Evolutionary conservation across 2,113 vertebrate genomes (phyloP).

Genomic region (Lethenteron reissneri): DNA sequence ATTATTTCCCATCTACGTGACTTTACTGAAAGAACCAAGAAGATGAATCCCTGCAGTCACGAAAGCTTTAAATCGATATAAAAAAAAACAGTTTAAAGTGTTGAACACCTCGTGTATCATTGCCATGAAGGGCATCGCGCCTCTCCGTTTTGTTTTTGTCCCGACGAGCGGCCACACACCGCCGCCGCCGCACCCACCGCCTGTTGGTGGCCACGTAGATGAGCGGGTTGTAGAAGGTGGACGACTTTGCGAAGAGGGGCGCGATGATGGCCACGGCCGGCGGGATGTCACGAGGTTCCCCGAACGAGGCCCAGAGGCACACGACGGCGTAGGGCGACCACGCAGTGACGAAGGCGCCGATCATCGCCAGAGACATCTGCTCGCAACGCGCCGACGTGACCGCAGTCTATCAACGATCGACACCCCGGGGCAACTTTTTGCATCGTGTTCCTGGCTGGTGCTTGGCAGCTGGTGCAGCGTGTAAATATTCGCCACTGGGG

Average conservation of each 20-base stretch:
- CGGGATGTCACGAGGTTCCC: slow-evolving; percentile 56
- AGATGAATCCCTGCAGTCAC: too few species aligned
- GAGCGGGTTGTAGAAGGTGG: slow-evolving; percentile 93
- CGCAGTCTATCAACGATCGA: too few species aligned
- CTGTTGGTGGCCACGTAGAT: slow-evolving; percentile 86
- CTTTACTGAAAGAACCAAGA: too few species aligned
- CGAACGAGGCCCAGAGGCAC: slow-evolving; percentile 86
- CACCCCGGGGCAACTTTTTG: too few species aligned
- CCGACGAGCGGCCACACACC: neutral
- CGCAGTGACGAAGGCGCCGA: slow-evolving; percentile 73
- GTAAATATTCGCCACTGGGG: too few species aligned
- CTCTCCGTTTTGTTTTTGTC: neutral
- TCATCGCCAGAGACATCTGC: slow-evolving; percentile 94
- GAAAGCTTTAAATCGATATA: too few species aligned
- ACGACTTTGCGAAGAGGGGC: slow-evolving; percentile 92
- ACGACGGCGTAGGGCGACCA: slow-evolving; percentile 89
- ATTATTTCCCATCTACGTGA: too few species aligned
- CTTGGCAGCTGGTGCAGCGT: too few species aligned
- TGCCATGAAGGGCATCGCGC: too few species aligned
- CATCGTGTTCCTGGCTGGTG: too few species aligned
- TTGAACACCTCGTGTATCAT: too few species aligned
- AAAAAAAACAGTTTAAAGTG: too few species aligned
- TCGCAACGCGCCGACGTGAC: neutral
- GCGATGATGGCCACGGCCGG: slow-evolving; percentile 73
- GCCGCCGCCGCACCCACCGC: slow-evolving; percentile 35